phyloP scores from a whole-genome alignment of 2,888 invertebrate genomes.

The Andrena flavipes region DNA sequence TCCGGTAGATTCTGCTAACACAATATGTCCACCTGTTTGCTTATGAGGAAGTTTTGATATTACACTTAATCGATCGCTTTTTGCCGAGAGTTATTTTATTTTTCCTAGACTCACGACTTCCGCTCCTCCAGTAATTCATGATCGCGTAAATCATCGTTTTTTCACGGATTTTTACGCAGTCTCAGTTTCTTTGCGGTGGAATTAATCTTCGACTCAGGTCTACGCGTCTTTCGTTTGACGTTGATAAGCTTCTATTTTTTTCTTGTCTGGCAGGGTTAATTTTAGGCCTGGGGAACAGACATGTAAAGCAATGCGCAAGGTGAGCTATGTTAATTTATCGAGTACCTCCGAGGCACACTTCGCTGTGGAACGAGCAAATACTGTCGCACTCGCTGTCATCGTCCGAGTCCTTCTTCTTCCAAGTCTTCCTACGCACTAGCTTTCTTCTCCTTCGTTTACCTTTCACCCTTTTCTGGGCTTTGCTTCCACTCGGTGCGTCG shows the following conservation, averaged over 20 bases:
- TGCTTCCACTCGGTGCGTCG: background rate
- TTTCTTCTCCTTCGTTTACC: slow-evolving; percentile 3
- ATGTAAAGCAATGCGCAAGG: background rate
- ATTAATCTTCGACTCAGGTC: background rate
- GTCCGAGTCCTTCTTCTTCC: slow-evolving; percentile 21
- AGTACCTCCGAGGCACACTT: slow-evolving; percentile 69
- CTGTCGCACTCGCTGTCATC: slow-evolving; percentile 64
- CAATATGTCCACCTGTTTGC: background rate
- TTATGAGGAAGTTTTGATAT: background rate
- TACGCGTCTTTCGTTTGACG: background rate
- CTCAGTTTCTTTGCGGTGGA: too few species aligned
- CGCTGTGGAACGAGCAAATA: slow-evolving; percentile 76
- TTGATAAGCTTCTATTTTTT: slow-evolving; percentile 62
- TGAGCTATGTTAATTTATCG: background rate
- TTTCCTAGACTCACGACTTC: background rate
- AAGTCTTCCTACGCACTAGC: slow-evolving; percentile 11
- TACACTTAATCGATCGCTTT: background rate
- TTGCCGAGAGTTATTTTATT: background rate
- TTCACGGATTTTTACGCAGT: background rate
- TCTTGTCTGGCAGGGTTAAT: slow-evolving; percentile 68
- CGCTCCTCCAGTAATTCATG: background rate
- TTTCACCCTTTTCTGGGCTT: background rate
- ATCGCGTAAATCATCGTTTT: background rate
- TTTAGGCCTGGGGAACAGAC: slow-evolving; percentile 59
- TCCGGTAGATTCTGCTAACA: background rate